Conservation (phyloP, 2,888 invertebrate species). For the Diploptera punctata region DNA sequence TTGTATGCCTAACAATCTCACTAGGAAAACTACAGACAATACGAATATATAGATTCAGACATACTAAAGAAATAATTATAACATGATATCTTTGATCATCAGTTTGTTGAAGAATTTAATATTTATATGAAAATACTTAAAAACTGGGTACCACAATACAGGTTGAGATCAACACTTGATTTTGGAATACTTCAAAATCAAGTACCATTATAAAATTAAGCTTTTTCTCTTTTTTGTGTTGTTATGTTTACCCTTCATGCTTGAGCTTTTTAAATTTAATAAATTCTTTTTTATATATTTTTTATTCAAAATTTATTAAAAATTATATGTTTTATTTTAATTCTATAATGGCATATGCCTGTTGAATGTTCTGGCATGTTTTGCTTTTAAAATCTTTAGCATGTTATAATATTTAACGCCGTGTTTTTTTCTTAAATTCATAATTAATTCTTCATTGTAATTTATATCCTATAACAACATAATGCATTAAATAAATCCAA, state of each 20-base stretch:
- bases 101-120: too few species aligned
- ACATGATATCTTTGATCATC: too few species aligned
- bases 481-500: neutral
- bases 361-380: conserved; percentile 22
- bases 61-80: too few species aligned
- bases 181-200: conserved; percentile 12
- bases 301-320: neutral
- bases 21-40: conserved; percentile 30
- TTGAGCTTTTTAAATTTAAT: neutral
- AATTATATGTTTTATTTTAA: too few species aligned
- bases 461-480: too few species aligned
- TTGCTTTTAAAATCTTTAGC: conserved; percentile 10
- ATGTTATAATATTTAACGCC: neutral
- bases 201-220: neutral
- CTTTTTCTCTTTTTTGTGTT: neutral
- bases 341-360: conserved; percentile 4
- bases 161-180: neutral
- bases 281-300: neutral
- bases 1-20: neutral
- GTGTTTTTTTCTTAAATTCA: neutral
- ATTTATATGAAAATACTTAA: too few species aligned
- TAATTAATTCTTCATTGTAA: neutral
- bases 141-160: neutral
- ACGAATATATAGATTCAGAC: neutral
- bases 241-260: conserved; percentile 1